Percentiles rank a stretch among this genome's conserved stretches.
phyloP scores from a whole-genome alignment of 2,113 vertebrate species.

The Ailuropoda melanoleuca region DNA sequence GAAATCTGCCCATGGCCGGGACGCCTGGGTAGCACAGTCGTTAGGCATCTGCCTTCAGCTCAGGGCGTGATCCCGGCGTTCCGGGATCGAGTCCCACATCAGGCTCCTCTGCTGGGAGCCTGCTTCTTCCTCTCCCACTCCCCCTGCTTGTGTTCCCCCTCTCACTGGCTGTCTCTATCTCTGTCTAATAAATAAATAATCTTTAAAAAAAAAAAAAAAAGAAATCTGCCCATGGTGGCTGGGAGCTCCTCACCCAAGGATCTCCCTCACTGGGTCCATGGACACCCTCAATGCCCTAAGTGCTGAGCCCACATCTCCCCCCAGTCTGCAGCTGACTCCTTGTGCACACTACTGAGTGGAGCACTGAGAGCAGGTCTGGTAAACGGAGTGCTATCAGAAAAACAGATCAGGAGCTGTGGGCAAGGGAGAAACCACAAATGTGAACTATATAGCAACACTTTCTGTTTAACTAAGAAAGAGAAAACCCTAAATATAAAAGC shows the following conservation, averaged over 20 bases:
- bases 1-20: not conserved
- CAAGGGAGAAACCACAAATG: not conserved
- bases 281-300: not conserved
- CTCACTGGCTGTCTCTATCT: too few species aligned
- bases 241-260: not conserved
- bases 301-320: not conserved
- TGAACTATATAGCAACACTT: not conserved
- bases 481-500: not conserved
- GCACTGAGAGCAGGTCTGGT: not conserved
- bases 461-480: not conserved
- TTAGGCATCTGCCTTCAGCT: too few species aligned
- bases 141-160: too few species aligned
- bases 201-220: too few species aligned
- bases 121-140: too few species aligned
- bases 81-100: too few species aligned
- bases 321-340: not conserved
- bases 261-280: not conserved
- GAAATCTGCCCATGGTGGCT: not conserved
- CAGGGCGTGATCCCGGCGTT: too few species aligned
- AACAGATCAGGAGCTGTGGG: not conserved
- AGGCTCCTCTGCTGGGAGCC: too few species aligned
- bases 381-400: not conserved
- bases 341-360: not conserved
- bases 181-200: too few species aligned
- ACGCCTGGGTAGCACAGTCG: too few species aligned